Evolutionary conservation across 2,113 vertebrate species (phyloP).

Genomic region (Archilochus colubris): DNA sequence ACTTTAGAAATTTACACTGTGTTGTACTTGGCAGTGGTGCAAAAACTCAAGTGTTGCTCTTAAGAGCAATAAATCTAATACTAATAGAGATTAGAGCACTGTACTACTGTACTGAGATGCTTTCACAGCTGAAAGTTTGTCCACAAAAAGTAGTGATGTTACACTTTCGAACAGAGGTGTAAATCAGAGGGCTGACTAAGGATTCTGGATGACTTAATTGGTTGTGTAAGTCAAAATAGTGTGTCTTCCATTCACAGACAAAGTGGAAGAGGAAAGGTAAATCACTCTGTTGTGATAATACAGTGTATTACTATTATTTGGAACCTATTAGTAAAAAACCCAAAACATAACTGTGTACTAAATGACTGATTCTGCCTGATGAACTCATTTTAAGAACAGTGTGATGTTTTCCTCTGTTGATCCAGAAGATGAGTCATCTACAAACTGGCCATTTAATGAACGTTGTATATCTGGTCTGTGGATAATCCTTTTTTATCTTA

Average conservation of each 20-base stretch:
- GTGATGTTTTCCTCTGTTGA: neutral
- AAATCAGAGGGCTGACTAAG: neutral
- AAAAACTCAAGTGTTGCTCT: neutral
- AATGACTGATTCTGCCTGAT: neutral
- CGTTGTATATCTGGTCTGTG: neutral
- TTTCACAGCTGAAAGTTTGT: neutral
- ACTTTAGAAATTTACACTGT: neutral
- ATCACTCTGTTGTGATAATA: neutral
- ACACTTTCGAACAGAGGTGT: neutral
- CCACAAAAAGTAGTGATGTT: neutral
- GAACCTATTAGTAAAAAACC: neutral
- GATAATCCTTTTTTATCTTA: neutral
- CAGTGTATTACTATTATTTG: neutral
- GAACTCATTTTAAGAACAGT: neutral
- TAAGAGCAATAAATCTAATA: neutral
- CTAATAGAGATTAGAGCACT: neutral
- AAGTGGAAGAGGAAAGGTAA: neutral
- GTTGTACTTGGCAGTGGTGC: neutral
- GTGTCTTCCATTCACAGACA: neutral
- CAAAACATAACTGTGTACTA: accelerated
- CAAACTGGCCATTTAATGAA: neutral
- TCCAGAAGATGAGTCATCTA: neutral
- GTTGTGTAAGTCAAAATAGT: neutral
- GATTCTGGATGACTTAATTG: neutral
- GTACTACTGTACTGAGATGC: neutral